Conservation (phyloP, 1,140 invertebrate genomes). For the Lerema accius region DNA sequence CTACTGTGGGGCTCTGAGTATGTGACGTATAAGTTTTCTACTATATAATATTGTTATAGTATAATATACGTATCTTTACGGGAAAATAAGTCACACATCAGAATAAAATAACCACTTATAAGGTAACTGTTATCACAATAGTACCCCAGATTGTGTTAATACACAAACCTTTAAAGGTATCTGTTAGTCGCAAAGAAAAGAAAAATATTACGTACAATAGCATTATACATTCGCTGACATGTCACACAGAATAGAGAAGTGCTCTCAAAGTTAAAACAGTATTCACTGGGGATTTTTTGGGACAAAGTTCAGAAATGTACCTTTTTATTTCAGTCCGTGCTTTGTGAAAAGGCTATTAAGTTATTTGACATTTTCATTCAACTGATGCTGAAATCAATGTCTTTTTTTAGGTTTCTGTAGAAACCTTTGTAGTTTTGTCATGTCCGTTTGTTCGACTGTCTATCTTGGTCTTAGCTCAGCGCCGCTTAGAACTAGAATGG, state of each 20-base stretch:
- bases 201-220: neutral
- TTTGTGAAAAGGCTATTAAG: slow-evolving; percentile 29
- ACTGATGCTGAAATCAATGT: neutral
- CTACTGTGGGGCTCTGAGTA: no score
- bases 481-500: no score
- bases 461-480: no score
- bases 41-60: no score
- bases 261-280: slow-evolving; percentile 43
- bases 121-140: neutral
- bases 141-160: no score
- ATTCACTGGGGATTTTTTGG: slow-evolving; percentile 32
- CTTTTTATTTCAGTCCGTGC: slow-evolving; percentile 36
- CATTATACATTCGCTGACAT: neutral
- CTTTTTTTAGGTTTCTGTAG: neutral
- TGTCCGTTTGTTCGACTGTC: no score
- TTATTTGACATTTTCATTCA: neutral
- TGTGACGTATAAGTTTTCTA: no score
- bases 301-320: slow-evolving; percentile 35
- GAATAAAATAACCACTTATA: neutral
- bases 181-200: neutral
- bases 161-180: neutral
- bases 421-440: no score
- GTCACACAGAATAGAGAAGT: slow-evolving; percentile 36
- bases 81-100: no score
- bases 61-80: no score